Evolutionary conservation across 2,797 vertebrate species (phyloP).

Genomic region (Pelochelys cantorii): DNA sequence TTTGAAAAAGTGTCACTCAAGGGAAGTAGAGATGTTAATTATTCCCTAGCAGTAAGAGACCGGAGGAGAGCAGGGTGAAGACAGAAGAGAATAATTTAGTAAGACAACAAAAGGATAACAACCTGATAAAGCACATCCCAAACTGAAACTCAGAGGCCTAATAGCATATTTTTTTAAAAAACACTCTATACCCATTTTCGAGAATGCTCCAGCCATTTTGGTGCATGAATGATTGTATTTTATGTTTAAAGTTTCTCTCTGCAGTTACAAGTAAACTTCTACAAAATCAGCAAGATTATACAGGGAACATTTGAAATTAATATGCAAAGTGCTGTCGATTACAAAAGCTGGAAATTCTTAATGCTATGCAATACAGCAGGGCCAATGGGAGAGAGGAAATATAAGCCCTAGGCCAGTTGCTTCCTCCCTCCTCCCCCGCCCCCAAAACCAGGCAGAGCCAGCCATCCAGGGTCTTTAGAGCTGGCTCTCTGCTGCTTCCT

Average conservation of each 20-base stretch:
- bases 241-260: background rate
- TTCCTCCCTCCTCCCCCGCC: too few species aligned
- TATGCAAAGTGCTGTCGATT: background rate
- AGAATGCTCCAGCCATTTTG: background rate
- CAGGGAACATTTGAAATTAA: background rate
- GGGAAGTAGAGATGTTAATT: fast-evolving
- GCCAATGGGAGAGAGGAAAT: too few species aligned
- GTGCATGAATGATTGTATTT: background rate
- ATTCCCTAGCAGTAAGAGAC: background rate
- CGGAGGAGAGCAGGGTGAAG: background rate
- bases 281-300: background rate
- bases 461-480: too few species aligned
- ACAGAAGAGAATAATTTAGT: background rate
- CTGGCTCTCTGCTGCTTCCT: too few species aligned
- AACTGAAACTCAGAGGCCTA: background rate
- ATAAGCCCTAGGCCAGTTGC: too few species aligned
- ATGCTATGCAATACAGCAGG: background rate
- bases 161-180: background rate
- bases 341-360: background rate
- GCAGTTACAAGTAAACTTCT: background rate
- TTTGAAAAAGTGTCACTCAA: background rate
- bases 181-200: background rate
- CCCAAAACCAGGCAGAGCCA: too few species aligned
- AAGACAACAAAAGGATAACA: background rate
- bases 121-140: background rate